Evolutionary conservation across 2,888 invertebrate species (phyloP), one percentile per base, ranked within the genome.

Genomic region (Tenthredo mesomela): DNA sequence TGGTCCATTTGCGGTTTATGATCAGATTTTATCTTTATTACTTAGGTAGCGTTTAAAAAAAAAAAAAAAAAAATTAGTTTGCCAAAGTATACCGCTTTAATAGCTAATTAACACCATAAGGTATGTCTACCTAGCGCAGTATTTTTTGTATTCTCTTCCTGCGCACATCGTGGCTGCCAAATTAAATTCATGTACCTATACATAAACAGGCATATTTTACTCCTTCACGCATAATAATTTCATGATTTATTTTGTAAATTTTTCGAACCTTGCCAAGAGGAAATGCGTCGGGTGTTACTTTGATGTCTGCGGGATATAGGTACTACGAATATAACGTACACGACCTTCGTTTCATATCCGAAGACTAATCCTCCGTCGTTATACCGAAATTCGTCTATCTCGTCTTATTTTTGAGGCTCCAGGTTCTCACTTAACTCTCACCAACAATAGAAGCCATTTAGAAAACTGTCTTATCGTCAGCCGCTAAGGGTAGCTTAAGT

Each of bases 21-120:
- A 40, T 40, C 58, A 25, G 84, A 84, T 75, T 73, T 84, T 84
- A 84, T 84, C 84, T 71, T 84, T 61, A 61, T 80, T 37, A 80
- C 61, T 80, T 80, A 21, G n/a, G 40, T 12, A 50, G 80, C 58
- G 58, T 33, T 37, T 37, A 37, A 25, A 40, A 58, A 61, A n/a
- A 40, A 61, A n/a, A 40, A 61, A 33, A 58, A 80, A 61, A 61
- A 80, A 61, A 80, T 80, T 80, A 80, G 58, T n/a, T 58, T 9
- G 37, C 40, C 61, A 58, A 80, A 61, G 58, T 80, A 58, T 80
- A 61, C 18, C 18, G 58, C 40, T 33, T 58, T 33, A 54, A 75
- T n/a, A 61, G 61, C 37, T 58, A 61, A 80, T 80, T 58, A 80
- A 80, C 80, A 58, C 80, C 80, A 80, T 37, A 47, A 75, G 21